Base-by-base conservation (phyloP, 2,888 invertebrate species). In the Apantesis nais region DNA sequence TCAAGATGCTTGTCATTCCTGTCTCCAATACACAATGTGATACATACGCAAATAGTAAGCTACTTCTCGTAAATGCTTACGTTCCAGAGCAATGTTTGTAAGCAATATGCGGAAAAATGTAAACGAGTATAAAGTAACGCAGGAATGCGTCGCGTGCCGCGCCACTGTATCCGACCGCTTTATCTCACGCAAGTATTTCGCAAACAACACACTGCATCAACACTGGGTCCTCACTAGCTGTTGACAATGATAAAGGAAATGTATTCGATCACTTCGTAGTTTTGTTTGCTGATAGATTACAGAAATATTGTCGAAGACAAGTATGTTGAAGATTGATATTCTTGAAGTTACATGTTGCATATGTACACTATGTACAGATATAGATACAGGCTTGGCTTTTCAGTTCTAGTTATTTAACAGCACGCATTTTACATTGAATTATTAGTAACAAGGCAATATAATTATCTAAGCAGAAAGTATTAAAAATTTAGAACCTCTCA, bases 21-120 rank as follows among this genome's bases (percentile, higher is more conserved):
- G 70, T 77, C 78, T 78, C 77, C 70, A 62, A 76, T 75, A 85
- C 77, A 86, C 87, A 86, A 85, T 83, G 79, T 78, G 77, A 82
- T 84, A 84, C 81, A 85, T 86, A 87, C 83, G 74, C 78, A 86
- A 87, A 87, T 85, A 85, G 84, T 84, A 83, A 85, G 74, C 79
- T 71, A 67, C 78, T 67, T 77, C 79, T 79, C 76, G 74, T 78
- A 83, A 85, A 86, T 89, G 87, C 88, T 88, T 87, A 84, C 85
- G 82, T 85, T 83, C 79, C 80, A 78, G 76, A 78, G 64, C 68
- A 76, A 86, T 92, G 90, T 92, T 92, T 92, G 88, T 90, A 91
- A 92, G 89, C 90, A 88, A 90, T 87, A 87, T 85, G 82, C 81
- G 81, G 80, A 90, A 90, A 90, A 89, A 92, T 91, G 88, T 88